Evolutionary conservation across 2,113 vertebrate genomes (phyloP).

Genomic region (Ramphastos sulfuratus): DNA sequence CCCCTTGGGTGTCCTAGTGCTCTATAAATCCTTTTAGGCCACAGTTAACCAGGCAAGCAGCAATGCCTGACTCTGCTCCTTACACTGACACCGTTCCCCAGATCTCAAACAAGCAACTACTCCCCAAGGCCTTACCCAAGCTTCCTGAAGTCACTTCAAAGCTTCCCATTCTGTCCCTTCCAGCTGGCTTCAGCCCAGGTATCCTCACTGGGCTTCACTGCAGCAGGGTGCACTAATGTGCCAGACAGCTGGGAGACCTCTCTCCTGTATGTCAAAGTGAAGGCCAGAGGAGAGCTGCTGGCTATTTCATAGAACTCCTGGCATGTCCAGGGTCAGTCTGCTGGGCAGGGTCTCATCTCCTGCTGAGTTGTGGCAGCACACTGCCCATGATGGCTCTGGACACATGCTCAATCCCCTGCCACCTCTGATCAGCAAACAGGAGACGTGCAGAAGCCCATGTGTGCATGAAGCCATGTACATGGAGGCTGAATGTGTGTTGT

Average conservation of each 20-base stretch:
- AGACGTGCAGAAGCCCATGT: not conserved
- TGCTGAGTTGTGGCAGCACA: not conserved
- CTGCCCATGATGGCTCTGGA: not conserved
- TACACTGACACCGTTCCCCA: not conserved
- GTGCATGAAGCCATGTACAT: not conserved
- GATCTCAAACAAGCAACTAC: not conserved
- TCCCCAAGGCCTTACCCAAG: not conserved
- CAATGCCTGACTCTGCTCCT: not conserved
- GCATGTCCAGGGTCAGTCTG: not conserved
- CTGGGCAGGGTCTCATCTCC: not conserved
- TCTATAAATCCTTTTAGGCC: not conserved
- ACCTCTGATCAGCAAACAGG: not conserved
- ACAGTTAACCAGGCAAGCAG: not conserved
- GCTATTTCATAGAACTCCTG: not conserved
- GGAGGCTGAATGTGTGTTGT: accelerated
- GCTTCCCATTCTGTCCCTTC: not conserved
- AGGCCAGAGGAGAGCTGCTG: not conserved
- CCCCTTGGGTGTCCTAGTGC: not conserved
- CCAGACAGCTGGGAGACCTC: not conserved
- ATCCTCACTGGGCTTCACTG: not conserved
- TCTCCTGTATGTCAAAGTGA: not conserved
- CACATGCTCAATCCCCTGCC: accelerated
- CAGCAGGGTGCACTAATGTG: accelerated
- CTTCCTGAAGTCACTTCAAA: not conserved
- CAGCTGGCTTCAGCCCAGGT: not conserved